These are phyloP conservation scores for Notolepis coatsorum DNA, from an alignment of 2,797 vertebrate genomes.

Conservation along the genomic window DNA sequence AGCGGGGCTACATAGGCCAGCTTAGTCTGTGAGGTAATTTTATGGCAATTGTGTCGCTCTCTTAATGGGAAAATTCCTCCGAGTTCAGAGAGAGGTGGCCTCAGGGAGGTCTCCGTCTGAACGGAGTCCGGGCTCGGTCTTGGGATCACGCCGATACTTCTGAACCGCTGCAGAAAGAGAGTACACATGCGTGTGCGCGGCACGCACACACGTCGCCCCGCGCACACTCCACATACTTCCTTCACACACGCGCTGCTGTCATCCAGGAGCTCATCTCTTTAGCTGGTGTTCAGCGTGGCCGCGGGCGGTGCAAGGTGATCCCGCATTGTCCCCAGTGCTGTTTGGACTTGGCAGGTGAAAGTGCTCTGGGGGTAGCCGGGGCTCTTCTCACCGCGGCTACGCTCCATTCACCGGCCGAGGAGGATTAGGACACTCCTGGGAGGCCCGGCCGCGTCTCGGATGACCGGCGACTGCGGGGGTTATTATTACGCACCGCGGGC, in stretches of 20 bases:
- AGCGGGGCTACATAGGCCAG: conserved; percentile 63
- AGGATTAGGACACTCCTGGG: conserved; percentile 21
- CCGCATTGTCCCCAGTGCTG: conserved; percentile 39
- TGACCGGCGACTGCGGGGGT: background rate
- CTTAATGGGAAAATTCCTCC: conserved; percentile 76
- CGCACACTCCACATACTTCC: background rate
- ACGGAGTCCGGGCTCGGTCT: conserved; percentile 17
- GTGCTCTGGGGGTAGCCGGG: conserved; percentile 56
- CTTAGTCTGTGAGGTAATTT: conserved; percentile 75
- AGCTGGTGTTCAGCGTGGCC: conserved; percentile 41
- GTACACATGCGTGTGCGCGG: conserved; percentile 27
- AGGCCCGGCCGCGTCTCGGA: conserved; percentile 37
- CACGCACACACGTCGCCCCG: conserved; percentile 4
- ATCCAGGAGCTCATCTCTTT: conserved; percentile 26
- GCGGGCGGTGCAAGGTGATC: conserved; percentile 70
- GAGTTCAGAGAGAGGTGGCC: conserved; percentile 41
- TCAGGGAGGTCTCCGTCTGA: conserved; percentile 29
- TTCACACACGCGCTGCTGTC: conserved; percentile 12
- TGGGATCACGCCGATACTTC: conserved; percentile 47
- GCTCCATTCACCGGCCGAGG: conserved; percentile 34
- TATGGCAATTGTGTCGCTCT: conserved; percentile 62
- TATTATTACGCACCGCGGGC: background rate
- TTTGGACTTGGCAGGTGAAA: conserved; percentile 66
- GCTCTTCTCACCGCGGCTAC: conserved; percentile 42
- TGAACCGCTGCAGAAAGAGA: conserved; percentile 32